Base-by-base conservation (phyloP, 1,140 invertebrate species). In the Popillia japonica region DNA sequence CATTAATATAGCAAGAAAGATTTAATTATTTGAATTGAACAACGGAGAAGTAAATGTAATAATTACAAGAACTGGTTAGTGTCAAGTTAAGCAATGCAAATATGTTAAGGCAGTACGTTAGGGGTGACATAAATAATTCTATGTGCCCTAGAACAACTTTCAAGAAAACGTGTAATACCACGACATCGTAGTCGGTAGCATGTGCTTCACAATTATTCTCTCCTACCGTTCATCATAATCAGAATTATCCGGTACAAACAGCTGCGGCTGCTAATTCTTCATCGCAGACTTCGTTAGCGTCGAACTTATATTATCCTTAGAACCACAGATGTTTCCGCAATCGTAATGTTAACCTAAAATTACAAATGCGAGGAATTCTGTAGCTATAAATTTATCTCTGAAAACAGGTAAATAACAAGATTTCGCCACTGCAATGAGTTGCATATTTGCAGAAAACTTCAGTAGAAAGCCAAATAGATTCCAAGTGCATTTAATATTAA, bases 211-310 rank as follows among this genome's bases (percentile, higher is more conserved):
- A 17, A 55, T 55, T 55, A 55, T 55, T 17, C 17, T 55, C 48
- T 55, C 6, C 14, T 17, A 55, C 48, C 48, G 48, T 55, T 55
- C 48, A 14, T 2, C 17, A n/a, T 55, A 55, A 55, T 55, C 6
- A 55, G 48, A 17, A 55, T 55, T 55, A 55, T 55, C 17, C 48
- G 14, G 7, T 17, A n/a, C 17, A 14, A 55, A 17, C 48, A 55
- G n/a, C 48, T 55, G 48, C 14, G 48, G 14, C 48, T n/a, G 48
- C n/a, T 17, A 55, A 55, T 55, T 55, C 48, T 55, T 55, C 48
- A 17, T 2, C 17, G 14, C n/a, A 55, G 14, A 17, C 14, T 55
- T 55, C 14, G 48, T 55, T 55, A 55, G 27, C 14, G 11, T 55
- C 11, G 48, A 55, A 55, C 17, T 55, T 55, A 55, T 55, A n/a